Evolutionary conservation across 2,888 invertebrate species (phyloP).

Genomic region (Nomada goodeniana): DNA sequence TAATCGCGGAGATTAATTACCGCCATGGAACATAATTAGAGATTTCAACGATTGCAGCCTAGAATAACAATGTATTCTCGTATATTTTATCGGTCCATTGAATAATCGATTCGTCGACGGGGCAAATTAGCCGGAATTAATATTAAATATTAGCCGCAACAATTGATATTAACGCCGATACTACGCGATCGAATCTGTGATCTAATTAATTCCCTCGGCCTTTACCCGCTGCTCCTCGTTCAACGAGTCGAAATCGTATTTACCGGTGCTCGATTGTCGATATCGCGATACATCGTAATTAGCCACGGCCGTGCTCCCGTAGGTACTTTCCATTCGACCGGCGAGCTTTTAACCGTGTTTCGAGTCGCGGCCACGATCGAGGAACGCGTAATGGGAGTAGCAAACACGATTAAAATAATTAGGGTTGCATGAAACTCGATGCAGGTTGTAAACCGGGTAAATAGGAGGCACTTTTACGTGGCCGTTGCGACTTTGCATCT

Average conservation of each 20-base stretch:
- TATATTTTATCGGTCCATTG: neutral
- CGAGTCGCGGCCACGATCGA: slow-evolving; percentile 2
- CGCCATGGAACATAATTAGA: neutral
- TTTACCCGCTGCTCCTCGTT: neutral
- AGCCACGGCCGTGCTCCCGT: neutral
- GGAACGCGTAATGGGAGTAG: slow-evolving; percentile 43
- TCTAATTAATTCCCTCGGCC: slow-evolving; percentile 7
- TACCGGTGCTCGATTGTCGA: slow-evolving; percentile 5
- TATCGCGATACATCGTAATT: slow-evolving; percentile 23
- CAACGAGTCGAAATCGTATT: neutral
- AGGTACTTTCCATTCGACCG: neutral
- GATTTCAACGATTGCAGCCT: neutral
- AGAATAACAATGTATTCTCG: neutral
- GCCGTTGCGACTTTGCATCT: slow-evolving; percentile 2
- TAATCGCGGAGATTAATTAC: neutral
- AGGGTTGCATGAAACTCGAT: slow-evolving; percentile 38
- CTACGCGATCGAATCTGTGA: neutral
- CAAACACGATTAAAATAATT: slow-evolving; percentile 61
- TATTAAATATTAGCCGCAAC: slow-evolving; percentile 21
- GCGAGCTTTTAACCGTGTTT: slow-evolving; percentile 35
- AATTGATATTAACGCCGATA: neutral
- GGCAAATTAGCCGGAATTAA: slow-evolving; percentile 6
- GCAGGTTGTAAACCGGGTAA: slow-evolving; percentile 38
- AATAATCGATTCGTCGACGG: neutral
- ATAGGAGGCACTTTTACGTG: slow-evolving; percentile 23